Base-by-base conservation (phyloP, 2,888 invertebrate species). In the Conus canariensis region DNA sequence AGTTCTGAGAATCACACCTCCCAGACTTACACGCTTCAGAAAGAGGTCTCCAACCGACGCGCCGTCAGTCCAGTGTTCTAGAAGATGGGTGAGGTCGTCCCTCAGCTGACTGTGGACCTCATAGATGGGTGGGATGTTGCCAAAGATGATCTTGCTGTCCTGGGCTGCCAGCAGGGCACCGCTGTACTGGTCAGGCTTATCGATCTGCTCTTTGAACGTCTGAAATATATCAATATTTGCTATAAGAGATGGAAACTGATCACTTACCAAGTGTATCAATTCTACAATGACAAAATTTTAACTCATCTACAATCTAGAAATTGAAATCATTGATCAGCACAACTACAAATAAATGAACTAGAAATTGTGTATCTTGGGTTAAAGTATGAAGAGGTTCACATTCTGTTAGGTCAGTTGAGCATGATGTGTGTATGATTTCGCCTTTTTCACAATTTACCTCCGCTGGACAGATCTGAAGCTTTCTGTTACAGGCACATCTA, bases 71-170 rank as follows among this genome's bases (percentile, higher is more conserved):
- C 99, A 99, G 96, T 98, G 97, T 92, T 97, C 97, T 90, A 98
- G 97, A 90, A 98, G 97, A 95, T 97, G 97, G 45, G 97, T 97
- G 90, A 97, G 92, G 67, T 96, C 95, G 93, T 97, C 97, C 90
- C 97, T 95, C 97, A 98, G 97, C 93, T 97, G 97, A 96, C 98
- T 97, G 96, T 99, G 99, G 90, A 98, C 98, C 95, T 99, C 98
- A 96, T 98, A 98, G 95, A 99, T 99, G 92, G 99, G 98, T 93
- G 98, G 98, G 96, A 99, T 97, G 96, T 99, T 98, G 93, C 98
- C 98, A 97, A 99, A 99, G 94, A 99, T 99, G 93, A 98, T 98
- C 97, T 98, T 98, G 91, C 98, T 97, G 97, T 99, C 99, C 19
- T 98, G 98, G 94, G 95, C 94, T 7, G 94, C 94, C 90, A 97